Percentiles rank a stretch among this genome's conserved stretches.
These are phyloP conservation scores for Passer domesticus DNA, from an alignment of 2,113 vertebrate species.

Conservation along the genomic window DNA sequence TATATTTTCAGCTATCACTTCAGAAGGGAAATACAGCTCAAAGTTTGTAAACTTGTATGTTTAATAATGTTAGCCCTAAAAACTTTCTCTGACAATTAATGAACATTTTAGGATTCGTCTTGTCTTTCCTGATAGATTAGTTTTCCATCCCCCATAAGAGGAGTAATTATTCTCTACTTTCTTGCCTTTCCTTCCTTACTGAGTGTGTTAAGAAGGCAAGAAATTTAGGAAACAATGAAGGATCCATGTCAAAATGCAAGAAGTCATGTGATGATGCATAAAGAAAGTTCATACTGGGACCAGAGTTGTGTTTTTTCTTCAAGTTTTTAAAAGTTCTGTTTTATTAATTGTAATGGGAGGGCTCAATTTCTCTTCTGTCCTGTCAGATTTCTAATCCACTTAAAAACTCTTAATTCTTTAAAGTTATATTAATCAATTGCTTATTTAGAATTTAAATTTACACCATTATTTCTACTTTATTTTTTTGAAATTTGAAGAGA, in stretches of 20 bases:
- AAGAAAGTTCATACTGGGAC: not conserved
- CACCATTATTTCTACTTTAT: not conserved
- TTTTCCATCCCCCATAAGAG: not conserved
- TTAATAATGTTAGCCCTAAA: not conserved
- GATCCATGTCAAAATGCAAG: not conserved
- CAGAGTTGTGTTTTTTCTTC: not conserved
- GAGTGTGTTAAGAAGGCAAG: not conserved
- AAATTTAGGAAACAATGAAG: not conserved
- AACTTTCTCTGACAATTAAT: not conserved
- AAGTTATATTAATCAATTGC: not conserved
- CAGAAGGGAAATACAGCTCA: not conserved
- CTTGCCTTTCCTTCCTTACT: not conserved
- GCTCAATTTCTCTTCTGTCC: not conserved
- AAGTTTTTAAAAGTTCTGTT: not conserved
- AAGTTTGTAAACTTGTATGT: not conserved
- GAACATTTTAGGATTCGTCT: not conserved
- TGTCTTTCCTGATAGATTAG: not conserved
- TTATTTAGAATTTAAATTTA: not conserved
- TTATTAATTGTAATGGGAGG: not conserved
- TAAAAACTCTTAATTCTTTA: not conserved
- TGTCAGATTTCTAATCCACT: not conserved
- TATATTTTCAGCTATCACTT: not conserved
- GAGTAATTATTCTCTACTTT: not conserved
- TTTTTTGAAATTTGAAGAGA: not conserved
- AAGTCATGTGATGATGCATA: not conserved